Evolutionary conservation across 2,113 vertebrate species (phyloP), one percentile per base, ranked within the genome.

Genomic region (Semnopithecus entellus): DNA sequence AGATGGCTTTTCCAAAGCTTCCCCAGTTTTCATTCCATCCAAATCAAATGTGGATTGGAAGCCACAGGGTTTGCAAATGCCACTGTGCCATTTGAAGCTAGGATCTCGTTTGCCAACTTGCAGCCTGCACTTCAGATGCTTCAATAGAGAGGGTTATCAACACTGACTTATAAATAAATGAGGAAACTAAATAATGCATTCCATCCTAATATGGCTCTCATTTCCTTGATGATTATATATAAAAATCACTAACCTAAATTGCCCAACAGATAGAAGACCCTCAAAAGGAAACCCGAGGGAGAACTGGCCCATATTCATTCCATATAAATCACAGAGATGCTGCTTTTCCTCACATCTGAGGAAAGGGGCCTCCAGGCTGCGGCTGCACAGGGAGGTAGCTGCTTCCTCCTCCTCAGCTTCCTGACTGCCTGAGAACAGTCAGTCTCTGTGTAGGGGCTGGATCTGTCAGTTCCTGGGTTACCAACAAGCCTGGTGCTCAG

Each of bases 181-280:
- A 95, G 96, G 68, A 76, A 95, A 48, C 30, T 30, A 88, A 97
- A 94, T 88, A 78, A 97, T 90, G 93, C 90, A 84, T 97, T 91
- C 48, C 50, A 95, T 57, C 55, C 78, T 92, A 88, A 38, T 85
- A 82, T 43, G 72, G 59, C 64, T 98, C 50, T 90, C 55, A 84
- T 94, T 98, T 97, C 95, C 57, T 93, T 90, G 70, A 95, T 76
- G 40, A 96, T 68, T 17, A 68, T 18, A 11, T 48, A 70, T 2
- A 4, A 88, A 98, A 96, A 88, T 88, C 75, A 64, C 0, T 40
- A 32, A 86, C 89, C 57, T 88, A 95, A 93, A 64, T 91, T 55
- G 38, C 64, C 61, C 82, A 80, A 94, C 52, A 9, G 90, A 97
- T 68, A 97, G 88, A 97, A 85, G 35, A 92, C 70, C 70, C 83